These are phyloP conservation scores for Serrognathus titanus DNA, from an alignment of 2,888 invertebrate species.

Conservation along the genomic window DNA sequence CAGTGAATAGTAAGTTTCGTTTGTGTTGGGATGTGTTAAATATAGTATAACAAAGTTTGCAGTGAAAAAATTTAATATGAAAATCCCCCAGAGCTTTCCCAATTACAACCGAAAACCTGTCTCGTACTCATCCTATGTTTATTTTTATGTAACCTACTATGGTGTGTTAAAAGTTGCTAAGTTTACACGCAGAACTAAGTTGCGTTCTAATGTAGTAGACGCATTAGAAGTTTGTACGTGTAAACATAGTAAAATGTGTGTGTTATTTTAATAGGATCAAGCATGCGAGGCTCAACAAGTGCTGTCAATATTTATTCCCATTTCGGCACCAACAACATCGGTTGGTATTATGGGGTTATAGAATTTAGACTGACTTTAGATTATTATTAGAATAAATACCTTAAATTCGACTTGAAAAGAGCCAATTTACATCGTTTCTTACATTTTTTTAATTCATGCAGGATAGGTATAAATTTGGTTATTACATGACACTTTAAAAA, in stretches of 20 bases:
- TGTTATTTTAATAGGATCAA: slow-evolving; percentile 49
- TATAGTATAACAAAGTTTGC: slow-evolving; percentile 22
- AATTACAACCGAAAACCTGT: neutral
- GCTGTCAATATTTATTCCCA: slow-evolving; percentile 65
- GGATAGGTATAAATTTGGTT: too few species aligned
- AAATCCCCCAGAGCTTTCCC: slow-evolving; percentile 28
- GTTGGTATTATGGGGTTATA: slow-evolving; percentile 45
- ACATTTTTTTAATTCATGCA: too few species aligned
- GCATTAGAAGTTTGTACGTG: slow-evolving; percentile 15
- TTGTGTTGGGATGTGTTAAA: slow-evolving; percentile 13
- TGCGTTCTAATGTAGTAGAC: slow-evolving; percentile 5
- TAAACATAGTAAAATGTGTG: slow-evolving; percentile 32
- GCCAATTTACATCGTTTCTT: too few species aligned
- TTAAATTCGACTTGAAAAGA: too few species aligned
- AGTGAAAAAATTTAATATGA: slow-evolving; percentile 19
- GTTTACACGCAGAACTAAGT: slow-evolving; percentile 26
- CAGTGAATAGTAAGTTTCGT: slow-evolving; percentile 11
- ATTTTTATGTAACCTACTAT: slow-evolving; percentile 8
- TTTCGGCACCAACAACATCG: slow-evolving; percentile 62
- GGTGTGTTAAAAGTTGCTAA: slow-evolving; percentile 19
- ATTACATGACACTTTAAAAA: too few species aligned
- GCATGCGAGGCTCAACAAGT: slow-evolving; percentile 66
- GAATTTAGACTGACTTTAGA: slow-evolving; percentile 6
- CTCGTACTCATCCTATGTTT: neutral
- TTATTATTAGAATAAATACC: too few species aligned